A percentile compares a stretch with the other conserved stretches of the same genome.
phyloP scores from a whole-genome alignment of 2,113 vertebrate species.

The Rhombomys opimus region DNA sequence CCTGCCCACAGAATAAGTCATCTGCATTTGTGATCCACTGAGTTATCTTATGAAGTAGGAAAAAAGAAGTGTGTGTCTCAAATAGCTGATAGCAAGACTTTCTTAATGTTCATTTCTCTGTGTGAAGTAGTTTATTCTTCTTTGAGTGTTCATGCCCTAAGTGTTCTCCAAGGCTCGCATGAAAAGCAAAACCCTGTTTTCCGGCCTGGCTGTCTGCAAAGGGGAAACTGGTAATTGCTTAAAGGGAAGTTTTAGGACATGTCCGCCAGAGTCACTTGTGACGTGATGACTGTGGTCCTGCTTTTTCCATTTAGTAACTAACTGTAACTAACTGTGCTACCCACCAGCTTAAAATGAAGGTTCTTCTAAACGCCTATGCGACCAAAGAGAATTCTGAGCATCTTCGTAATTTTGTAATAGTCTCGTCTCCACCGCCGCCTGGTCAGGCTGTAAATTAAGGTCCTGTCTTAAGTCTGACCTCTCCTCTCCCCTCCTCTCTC shows the following conservation, averaged over 20 bases:
- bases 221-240: neutral
- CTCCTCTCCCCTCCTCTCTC: neutral
- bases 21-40: neutral
- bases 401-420: constrained; percentile 1
- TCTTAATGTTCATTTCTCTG: neutral
- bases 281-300: neutral
- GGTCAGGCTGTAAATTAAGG: neutral
- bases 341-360: neutral
- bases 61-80: too few relatives aligned
- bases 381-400: neutral
- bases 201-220: neutral
- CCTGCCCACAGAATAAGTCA: neutral
- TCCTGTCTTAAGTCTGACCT: neutral
- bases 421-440: neutral
- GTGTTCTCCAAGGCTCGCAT: neutral
- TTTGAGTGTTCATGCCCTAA: neutral
- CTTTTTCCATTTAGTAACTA: neutral
- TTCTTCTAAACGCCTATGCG: neutral
- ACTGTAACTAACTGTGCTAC: neutral
- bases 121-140: neutral
- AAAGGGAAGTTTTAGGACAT: neutral
- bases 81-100: neutral
- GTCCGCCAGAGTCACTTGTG: neutral
- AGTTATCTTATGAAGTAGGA: neutral
- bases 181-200: neutral